These are phyloP conservation scores for Alcedo atthis DNA, from an alignment of 2,797 vertebrate species.

Conservation along the genomic window DNA sequence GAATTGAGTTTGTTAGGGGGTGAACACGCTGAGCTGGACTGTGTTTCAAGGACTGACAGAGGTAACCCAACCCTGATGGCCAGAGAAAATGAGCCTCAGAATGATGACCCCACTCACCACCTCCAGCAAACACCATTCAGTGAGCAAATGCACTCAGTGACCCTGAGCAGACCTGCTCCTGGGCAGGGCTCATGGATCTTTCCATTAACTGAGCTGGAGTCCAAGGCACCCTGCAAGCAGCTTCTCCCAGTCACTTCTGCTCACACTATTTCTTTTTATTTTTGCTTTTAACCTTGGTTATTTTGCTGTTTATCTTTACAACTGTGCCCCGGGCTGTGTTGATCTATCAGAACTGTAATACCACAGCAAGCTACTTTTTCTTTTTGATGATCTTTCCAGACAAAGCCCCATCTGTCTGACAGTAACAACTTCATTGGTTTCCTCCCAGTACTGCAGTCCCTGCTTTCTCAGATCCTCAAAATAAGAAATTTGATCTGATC, in stretches of 20 bases:
- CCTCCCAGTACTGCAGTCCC: neutral
- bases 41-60: neutral
- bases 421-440: neutral
- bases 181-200: neutral
- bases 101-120: neutral
- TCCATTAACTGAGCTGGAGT: neutral
- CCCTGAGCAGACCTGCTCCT: neutral
- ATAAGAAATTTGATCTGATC: neutral
- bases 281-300: neutral
- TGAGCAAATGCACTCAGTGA: neutral
- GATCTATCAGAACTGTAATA: neutral
- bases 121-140: neutral
- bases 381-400: neutral
- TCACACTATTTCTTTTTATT: neutral
- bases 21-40: neutral
- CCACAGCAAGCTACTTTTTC: neutral
- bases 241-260: neutral
- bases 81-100: neutral
- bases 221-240: neutral
- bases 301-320: neutral
- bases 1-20: neutral
- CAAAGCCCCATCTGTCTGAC: neutral
- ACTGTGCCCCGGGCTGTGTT: neutral
- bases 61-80: neutral
- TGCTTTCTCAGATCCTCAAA: neutral